Base-by-base conservation (phyloP, 2,113 vertebrate genomes). In the Phylloscopus trochilus region DNA sequence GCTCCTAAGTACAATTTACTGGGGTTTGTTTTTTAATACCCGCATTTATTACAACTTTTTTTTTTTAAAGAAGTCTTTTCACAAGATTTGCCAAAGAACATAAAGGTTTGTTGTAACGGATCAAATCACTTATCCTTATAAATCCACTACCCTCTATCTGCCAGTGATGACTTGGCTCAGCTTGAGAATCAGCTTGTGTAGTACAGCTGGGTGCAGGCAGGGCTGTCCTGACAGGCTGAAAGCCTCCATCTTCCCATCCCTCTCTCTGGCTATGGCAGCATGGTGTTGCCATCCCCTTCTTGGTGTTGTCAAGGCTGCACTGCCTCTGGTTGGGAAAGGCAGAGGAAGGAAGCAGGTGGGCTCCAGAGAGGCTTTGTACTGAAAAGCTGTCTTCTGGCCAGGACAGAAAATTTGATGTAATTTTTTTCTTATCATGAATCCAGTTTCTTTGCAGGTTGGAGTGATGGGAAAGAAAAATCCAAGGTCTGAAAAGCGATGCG, bases 1-100 rank as follows among this genome's bases (percentile, higher is more conserved):
- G 69, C 66, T 92, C 83, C n/a, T 89, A 95, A 85, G 75, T 66
- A 72, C 69, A 68, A 21, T 96, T 91, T 87, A 89, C 43, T 72
- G 68, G 83, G 70, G 43, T 68, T 76, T 95, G 92, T 90, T 85
- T 97, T 97, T 69, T 95, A 93, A 89, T 96, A 91, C 76, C 49
- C 27, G 0, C 33, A 69, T 95, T 95, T 93, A 87, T 85, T 87
- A 76, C 37, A 3, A 2, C 22, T 64, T 69, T 86, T 83, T 82
- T 73, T 83, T n/a, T 31, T 3, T 7, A 74, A 81, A 56, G n/a
- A 92, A 94, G 46, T 39, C 44, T 67, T 94, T 94, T 91, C 80
- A 59, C 93, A 74, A 73, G 88, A 87, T 93, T 90, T 97, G 96
- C 96, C 93, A 96, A 97, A 95, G 90, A 90, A 94, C 92, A 89